Base-by-base conservation (phyloP, 2,888 invertebrate genomes). In the Abrostola triplasia region DNA sequence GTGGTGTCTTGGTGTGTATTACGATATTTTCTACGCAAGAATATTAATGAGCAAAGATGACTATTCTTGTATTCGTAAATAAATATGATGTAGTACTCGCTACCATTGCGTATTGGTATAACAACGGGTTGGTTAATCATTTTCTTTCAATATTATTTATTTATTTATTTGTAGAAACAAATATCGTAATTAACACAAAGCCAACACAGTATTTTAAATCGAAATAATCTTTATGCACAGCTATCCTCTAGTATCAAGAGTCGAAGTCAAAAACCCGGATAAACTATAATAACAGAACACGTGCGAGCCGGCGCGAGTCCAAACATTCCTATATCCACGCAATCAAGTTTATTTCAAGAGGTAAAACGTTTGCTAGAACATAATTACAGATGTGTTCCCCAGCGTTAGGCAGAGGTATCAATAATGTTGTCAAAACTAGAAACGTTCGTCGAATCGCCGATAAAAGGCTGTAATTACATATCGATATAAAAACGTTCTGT, bases 351-450 rank as follows among this genome's bases (percentile, higher is more conserved):
- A 59, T 73, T 40, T 8, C 5, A 36, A 12, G 38, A 36, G 0
- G 1, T 9, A 40, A 7, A 7, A 40, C 7, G 40, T 40, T 10
- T 40, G 9, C 10, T 7, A 40, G 7, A 48, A 58, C 51, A 72
- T 47, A 75, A 71, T 75, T 58, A 60, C 12, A 55, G 10, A 0
- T 55, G n/a, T 10, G 57, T 48, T 24, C 36, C 44, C 24, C 47
- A 59, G 36, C 55, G 5, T 7, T 5, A 49, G 12, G 36, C 7
- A 11, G n/a, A 52, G 49, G 49, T 62, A 60, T 12, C 58, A 77
- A 73, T 67, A 58, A 73, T 60, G 59, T 73, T 77, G 77, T 77
- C 78, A 59, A 54, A 70, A 62, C n/a, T 6, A 35, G 55, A 60
- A 56, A 57, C 12, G 44, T 66, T 62, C 56, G 56, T 61, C 54